Percentiles rank a stretch among this genome's conserved stretches.
Conservation (phyloP, 2,888 invertebrate genomes). For the Lampropteryx suffumata region DNA sequence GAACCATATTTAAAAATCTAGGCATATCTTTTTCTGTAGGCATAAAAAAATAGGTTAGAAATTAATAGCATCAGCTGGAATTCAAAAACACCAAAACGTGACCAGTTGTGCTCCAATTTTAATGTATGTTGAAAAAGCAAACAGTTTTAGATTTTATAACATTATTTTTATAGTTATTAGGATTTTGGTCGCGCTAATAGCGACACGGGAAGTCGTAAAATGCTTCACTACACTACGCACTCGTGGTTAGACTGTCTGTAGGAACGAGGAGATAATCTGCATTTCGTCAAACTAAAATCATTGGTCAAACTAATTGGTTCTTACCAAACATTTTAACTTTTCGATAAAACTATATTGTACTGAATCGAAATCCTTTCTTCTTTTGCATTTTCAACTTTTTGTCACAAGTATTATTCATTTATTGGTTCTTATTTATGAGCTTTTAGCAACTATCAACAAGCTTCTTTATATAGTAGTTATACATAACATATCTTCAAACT, state of each 20-base stretch:
- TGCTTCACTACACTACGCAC: slow-evolving; percentile 36
- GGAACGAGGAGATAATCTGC: background rate
- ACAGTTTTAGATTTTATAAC: slow-evolving; percentile 63
- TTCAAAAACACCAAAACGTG: slow-evolving; percentile 3
- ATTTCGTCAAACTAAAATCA: background rate
- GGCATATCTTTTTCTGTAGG: no score
- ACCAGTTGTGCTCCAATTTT: slow-evolving; percentile 23
- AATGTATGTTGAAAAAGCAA: slow-evolving; percentile 26
- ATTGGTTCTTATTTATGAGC: no score
- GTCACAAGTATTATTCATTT: no score
- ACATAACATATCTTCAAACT: no score
- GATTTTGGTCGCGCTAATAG: slow-evolving; percentile 53
- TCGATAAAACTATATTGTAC: no score
- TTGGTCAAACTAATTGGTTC: background rate
- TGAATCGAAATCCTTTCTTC: no score
- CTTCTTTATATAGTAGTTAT: no score
- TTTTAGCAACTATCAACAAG: no score
- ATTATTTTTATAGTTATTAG: slow-evolving; percentile 65
- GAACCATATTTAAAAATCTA: no score
- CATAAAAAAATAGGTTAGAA: background rate
- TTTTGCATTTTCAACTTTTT: no score
- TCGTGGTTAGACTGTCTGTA: slow-evolving; percentile 8
- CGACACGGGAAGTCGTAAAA: slow-evolving; percentile 75
- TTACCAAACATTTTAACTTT: background rate
- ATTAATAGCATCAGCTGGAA: background rate